Evolutionary conservation across 2,113 vertebrate genomes (phyloP).

Genomic region (Nesogale talazaci): DNA sequence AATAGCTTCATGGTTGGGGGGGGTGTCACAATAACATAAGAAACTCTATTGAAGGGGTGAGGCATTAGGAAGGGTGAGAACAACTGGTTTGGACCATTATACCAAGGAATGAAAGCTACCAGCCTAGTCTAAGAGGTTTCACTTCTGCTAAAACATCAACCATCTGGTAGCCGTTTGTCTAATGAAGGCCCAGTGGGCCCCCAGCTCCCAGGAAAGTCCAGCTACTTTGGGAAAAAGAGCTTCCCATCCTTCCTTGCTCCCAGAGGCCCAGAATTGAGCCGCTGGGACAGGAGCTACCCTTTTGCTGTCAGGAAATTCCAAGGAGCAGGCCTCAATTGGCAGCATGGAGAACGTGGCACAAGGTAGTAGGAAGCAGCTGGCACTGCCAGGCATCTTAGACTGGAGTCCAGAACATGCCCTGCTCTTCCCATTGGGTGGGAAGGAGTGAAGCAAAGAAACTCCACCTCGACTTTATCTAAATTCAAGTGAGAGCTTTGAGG

Average conservation of each 20-base stretch:
- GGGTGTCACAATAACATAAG: too few relatives aligned
- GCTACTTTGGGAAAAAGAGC: constrained; percentile 89
- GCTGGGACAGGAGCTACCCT: constrained; percentile 58
- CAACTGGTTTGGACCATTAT: constrained; percentile 94
- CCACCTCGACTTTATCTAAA: constrained; percentile 42
- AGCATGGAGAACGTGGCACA: constrained; percentile 72
- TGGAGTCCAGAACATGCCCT: constrained; percentile 61
- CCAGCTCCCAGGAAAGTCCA: constrained; percentile 94
- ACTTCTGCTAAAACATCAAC: constrained; percentile 98
- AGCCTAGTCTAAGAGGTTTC: constrained; percentile 99
- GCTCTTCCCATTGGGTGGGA: constrained; percentile 60
- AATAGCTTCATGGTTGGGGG: too few relatives aligned
- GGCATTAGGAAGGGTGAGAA: too few relatives aligned
- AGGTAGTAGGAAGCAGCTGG: constrained; percentile 53
- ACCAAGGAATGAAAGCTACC: constrained; percentile 99
- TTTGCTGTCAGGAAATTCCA: constrained; percentile 77
- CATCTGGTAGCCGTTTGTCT: constrained; percentile 98
- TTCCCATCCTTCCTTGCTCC: constrained; percentile 85
- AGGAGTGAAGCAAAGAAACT: constrained; percentile 60
- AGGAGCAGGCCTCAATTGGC: constrained; percentile 81
- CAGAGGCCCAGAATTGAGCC: constrained; percentile 89
- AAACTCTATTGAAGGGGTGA: too few relatives aligned
- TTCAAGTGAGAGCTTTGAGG: constrained; percentile 46
- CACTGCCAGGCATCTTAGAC: constrained; percentile 63
- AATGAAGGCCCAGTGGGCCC: constrained; percentile 90